Conservation (phyloP, 1,140 invertebrate genomes). For the Drosophila orosa region DNA sequence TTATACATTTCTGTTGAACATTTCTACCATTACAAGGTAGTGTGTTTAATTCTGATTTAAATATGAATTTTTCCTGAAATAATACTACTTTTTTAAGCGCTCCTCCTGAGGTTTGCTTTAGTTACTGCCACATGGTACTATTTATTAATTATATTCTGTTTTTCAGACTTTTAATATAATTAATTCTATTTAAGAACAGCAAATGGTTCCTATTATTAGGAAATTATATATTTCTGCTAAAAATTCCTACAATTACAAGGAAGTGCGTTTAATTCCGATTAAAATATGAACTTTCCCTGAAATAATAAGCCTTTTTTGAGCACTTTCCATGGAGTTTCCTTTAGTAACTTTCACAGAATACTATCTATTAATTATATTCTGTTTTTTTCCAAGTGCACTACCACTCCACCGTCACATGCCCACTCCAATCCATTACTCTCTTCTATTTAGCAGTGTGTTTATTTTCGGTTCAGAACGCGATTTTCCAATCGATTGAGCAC, state of each 20-base stretch:
- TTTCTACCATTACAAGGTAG: too few species aligned
- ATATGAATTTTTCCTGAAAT: too few species aligned
- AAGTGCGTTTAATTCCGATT: neutral
- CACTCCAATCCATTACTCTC: constrained; percentile 55
- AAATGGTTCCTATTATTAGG: neutral
- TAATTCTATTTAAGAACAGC: too few species aligned
- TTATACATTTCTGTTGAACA: too few species aligned
- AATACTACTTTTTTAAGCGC: too few species aligned
- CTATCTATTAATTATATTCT: neutral
- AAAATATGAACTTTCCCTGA: too few species aligned
- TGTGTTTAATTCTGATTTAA: too few species aligned
- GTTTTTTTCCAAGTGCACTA: constrained; percentile 6
- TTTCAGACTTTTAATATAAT: too few species aligned
- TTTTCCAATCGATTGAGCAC: constrained; percentile 82
- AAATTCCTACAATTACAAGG: neutral
- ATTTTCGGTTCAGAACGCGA: constrained; percentile 81
- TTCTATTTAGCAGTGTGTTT: constrained; percentile 81
- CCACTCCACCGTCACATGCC: constrained; percentile 1
- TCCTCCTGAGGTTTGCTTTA: too few species aligned
- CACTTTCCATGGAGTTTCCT: neutral
- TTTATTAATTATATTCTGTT: too few species aligned
- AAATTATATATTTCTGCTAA: neutral
- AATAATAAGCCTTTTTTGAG: neutral
- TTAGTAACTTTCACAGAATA: too few species aligned
- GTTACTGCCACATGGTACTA: too few species aligned